A percentile compares a stretch with the other conserved stretches of the same genome.
phyloP scores from a whole-genome alignment of 2,888 invertebrate species.

The Machimus atricapillus region DNA sequence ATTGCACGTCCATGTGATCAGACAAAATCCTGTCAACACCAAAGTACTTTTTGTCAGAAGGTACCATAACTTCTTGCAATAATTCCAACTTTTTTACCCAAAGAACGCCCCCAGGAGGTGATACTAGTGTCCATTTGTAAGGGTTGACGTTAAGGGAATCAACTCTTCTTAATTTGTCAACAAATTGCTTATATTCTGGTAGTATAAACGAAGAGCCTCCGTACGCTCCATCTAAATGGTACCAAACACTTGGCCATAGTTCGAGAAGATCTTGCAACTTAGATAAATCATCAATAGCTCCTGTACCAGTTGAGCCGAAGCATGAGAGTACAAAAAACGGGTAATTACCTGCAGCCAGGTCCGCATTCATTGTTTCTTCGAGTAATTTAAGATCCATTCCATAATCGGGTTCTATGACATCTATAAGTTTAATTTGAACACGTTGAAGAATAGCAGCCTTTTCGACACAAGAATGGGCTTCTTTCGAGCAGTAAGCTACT shows the following conservation, averaged over 20 bases:
- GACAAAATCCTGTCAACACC: background rate
- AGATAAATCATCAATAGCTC: slow-evolving; percentile 39
- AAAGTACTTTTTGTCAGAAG: background rate
- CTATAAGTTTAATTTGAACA: background rate
- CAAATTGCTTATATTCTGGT: slow-evolving; percentile 34
- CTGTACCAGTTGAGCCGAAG: slow-evolving; percentile 41
- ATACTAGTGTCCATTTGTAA: slow-evolving; percentile 38
- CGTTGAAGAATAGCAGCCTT: slow-evolving; percentile 19
- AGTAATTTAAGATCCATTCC: slow-evolving; percentile 1
- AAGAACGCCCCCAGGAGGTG: slow-evolving; percentile 28
- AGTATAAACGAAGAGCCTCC: slow-evolving; percentile 19
- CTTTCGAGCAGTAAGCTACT: slow-evolving; percentile 30
- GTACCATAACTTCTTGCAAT: background rate
- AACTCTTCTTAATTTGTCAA: background rate
- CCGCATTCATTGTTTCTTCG: slow-evolving; percentile 24
- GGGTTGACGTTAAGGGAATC: slow-evolving; percentile 44
- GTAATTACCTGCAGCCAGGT: slow-evolving; percentile 20
- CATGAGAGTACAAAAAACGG: slow-evolving; percentile 38
- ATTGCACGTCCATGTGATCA: slow-evolving; percentile 67
- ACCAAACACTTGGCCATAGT: slow-evolving; percentile 37
- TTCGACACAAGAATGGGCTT: slow-evolving; percentile 22
- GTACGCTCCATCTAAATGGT: slow-evolving; percentile 44
- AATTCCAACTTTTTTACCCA: slow-evolving; percentile 7
- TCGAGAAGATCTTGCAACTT: background rate
- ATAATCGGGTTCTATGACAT: background rate